These are phyloP conservation scores for Embidobia sp. DNA, from an alignment of 2,888 invertebrate species.

Conservation along the genomic window DNA sequence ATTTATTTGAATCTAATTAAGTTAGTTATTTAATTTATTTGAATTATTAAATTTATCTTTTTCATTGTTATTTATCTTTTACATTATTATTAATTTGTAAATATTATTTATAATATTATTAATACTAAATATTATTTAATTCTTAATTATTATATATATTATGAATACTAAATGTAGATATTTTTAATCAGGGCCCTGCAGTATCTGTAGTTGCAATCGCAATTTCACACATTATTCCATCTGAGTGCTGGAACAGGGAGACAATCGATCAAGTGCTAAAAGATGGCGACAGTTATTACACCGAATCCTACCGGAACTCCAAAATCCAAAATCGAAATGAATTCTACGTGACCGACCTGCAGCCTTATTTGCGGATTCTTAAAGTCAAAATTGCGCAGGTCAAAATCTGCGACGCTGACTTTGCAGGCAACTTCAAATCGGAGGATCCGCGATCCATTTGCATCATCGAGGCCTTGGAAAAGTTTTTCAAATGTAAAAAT, in stretches of 20 bases:
- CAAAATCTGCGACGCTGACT: constrained; percentile 73
- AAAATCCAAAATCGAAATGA: constrained; percentile 70
- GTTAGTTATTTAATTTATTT: too few relatives aligned
- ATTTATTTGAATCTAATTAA: too few relatives aligned
- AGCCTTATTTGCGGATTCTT: constrained; percentile 69
- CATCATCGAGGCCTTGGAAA: constrained; percentile 74
- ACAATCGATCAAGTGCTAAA: constrained; percentile 77
- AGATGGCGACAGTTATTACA: constrained; percentile 77
- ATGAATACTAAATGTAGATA: too few relatives aligned
- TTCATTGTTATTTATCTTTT: neutral
- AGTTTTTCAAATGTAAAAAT: constrained; percentile 73
- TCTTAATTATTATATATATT: too few relatives aligned
- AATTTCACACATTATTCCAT: constrained; percentile 72
- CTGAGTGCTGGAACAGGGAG: constrained; percentile 75
- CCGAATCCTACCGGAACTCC: constrained; percentile 73
- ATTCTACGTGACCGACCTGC: constrained; percentile 72
- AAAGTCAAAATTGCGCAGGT: constrained; percentile 71
- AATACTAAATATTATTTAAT: too few relatives aligned
- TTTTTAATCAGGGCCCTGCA: constrained; percentile 73
- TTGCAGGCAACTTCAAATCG: constrained; percentile 76
- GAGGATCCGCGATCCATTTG: constrained; percentile 73
- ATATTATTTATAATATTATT: too few relatives aligned
- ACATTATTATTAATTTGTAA: too few relatives aligned
- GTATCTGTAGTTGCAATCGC: constrained; percentile 77
- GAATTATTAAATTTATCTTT: too few relatives aligned